Percentiles rank a stretch among this genome's conserved stretches.
phyloP scores from a whole-genome alignment of 2,888 invertebrate species.

The Meiosimyza platycephala region DNA sequence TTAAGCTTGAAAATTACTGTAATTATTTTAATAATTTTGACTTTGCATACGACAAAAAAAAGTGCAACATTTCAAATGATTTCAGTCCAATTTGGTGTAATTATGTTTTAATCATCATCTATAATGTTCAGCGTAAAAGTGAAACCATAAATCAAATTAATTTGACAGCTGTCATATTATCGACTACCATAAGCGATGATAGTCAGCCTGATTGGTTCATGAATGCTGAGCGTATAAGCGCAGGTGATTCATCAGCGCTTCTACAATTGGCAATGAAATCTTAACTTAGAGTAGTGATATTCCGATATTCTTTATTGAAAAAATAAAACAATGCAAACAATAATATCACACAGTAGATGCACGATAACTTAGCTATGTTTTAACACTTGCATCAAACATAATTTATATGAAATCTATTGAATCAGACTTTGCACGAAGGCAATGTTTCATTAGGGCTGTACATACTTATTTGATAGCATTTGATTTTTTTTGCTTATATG shows the following conservation, averaged over 20 bases:
- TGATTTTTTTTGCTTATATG: too few species aligned
- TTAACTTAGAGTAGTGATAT: constrained; percentile 1
- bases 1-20: too few species aligned
- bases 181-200: not conserved
- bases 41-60: too few species aligned
- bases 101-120: constrained; percentile 9
- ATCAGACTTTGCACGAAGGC: too few species aligned
- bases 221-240: not conserved
- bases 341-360: constrained; percentile 17
- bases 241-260: constrained; percentile 49
- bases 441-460: too few species aligned
- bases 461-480: too few species aligned
- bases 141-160: constrained; percentile 24
- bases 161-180: constrained; percentile 36
- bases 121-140: not conserved
- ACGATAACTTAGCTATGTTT: not conserved
- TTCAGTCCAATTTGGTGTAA: not conserved
- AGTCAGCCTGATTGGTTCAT: not conserved
- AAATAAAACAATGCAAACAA: constrained; percentile 14
- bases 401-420: too few species aligned
- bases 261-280: constrained; percentile 43
- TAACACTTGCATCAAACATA: too few species aligned
- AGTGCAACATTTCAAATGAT: not conserved
- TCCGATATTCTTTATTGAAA: constrained; percentile 25
- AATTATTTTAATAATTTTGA: too few species aligned